Evolutionary conservation across 23 tunicate genomes (phyloP), one percentile per base, ranked within the genome.

Genomic region (Trididemnum nubilum): DNA sequence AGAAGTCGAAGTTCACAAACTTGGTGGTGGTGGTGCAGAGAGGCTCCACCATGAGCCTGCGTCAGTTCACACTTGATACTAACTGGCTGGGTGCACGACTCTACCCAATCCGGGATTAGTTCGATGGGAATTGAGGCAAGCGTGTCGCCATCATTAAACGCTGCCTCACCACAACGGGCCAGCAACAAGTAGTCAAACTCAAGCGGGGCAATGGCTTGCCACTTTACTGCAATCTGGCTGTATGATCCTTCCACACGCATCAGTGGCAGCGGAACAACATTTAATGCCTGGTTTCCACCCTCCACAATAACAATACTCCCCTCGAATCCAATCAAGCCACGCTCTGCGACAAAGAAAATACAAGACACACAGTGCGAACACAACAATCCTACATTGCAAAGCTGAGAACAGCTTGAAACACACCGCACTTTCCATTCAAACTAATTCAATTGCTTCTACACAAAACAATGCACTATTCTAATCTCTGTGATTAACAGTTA

Each of bases 241-340:
- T 78, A 82, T 3, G 88, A 34, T 25, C 85, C 95, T 27, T 84
- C 72, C 21, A 60, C 31, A 50, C 95, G 95, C 33, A 34, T 26
- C 85, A 89, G 63, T 0, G 85, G 85, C 51, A 89, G n/a, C 34
- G 71, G n/a, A 0, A 36, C 69, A 33, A 64, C 73, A 72, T 71
- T 72, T 39, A 22, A 2, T 36, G 77, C 71, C 2, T 64, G 69
- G 61, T 26, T 27, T 1, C 61, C 81, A 39, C 81, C 85, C 23
- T 30, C 64, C 26, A 83, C 26, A 2, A 66, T 36, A 69, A 73
- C 73, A 29, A 27, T 23, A 1, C 72, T 34, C 1, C 39, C 36
- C 3, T 33, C n/a, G 65, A 84, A 89, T 23, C 95, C 88, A 64
- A 89, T 72, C 37, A 1, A n/a, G 33, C 95, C 88, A 30, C 75